Conservation (phyloP, 2,888 invertebrate genomes). For the Eupithecia abbreviata region DNA sequence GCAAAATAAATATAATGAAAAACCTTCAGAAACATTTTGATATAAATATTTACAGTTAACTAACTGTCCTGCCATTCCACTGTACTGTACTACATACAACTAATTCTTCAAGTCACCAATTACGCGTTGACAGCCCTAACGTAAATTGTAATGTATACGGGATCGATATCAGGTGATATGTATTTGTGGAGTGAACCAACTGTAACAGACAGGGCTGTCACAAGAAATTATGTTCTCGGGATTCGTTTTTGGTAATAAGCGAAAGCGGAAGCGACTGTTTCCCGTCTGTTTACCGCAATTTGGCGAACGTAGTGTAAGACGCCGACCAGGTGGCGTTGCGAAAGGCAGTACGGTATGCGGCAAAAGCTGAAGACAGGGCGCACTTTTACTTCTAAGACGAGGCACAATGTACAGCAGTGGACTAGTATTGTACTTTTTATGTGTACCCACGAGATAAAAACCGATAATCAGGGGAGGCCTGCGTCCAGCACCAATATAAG, state of each 20-base stretch:
- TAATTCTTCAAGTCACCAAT: slow-evolving; percentile 9
- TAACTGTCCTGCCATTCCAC: neutral
- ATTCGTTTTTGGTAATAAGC: neutral
- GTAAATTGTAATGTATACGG: slow-evolving; percentile 12
- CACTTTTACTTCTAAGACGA: too few species aligned
- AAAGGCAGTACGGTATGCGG: too few species aligned
- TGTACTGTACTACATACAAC: neutral
- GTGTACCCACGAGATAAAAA: too few species aligned
- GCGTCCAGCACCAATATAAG: too few species aligned
- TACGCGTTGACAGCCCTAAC: slow-evolving; percentile 17
- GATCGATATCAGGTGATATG: slow-evolving; percentile 16
- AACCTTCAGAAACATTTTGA: neutral
- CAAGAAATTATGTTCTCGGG: neutral
- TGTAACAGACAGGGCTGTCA: slow-evolving; percentile 5
- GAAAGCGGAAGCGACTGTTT: neutral
- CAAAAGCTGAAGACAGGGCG: too few species aligned
- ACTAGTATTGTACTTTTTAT: too few species aligned
- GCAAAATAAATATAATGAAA: neutral
- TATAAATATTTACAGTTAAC: neutral
- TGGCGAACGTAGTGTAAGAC: too few species aligned
- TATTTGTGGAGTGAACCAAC: slow-evolving; percentile 6
- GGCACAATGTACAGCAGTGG: too few species aligned
- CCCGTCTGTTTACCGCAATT: too few species aligned
- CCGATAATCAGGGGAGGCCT: too few species aligned
- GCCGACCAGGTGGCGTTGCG: too few species aligned